Evolutionary conservation across 1,140 invertebrate species (phyloP).

Genomic region (Drosophila navojoa): DNA sequence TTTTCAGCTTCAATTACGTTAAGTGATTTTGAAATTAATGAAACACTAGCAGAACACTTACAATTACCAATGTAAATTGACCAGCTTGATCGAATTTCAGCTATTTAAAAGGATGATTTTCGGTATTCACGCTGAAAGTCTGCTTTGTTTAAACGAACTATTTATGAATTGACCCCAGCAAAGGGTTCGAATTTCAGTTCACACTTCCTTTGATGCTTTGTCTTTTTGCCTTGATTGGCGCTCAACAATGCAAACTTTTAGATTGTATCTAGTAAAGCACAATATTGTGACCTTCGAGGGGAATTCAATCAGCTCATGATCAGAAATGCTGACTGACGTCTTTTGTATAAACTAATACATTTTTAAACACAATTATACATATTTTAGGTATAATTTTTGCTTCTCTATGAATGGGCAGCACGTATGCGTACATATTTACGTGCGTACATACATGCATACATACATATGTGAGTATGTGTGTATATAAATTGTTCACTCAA

Average conservation of each 20-base stretch:
- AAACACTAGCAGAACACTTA: background rate
- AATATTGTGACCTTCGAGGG: constrained; percentile 7
- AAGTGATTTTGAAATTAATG: constrained; percentile 21
- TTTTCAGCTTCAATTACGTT: constrained; percentile 27
- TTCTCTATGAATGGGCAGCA: constrained; percentile 13
- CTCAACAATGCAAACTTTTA: background rate
- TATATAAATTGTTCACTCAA: constrained; percentile 40
- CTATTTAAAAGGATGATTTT: background rate
- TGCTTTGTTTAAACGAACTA: constrained; percentile 16
- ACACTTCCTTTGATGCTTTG: constrained; percentile 18
- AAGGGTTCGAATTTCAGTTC: constrained; percentile 22
- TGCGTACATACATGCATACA: background rate
- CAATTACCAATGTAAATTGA: too few relatives aligned
- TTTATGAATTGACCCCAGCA: constrained; percentile 19
- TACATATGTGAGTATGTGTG: background rate
- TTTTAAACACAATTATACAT: constrained; percentile 11
- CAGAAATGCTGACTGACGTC: background rate
- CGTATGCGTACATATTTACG: constrained; percentile 1
- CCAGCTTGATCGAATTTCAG: constrained; percentile 6
- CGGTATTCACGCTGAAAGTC: background rate
- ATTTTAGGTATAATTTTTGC: background rate
- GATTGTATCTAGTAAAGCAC: background rate
- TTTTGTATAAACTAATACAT: background rate
- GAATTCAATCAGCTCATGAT: constrained; percentile 1
- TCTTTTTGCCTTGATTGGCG: constrained; percentile 4